Evolutionary conservation across 1,140 invertebrate species (phyloP).

Genomic region (Drosophila teissieri): DNA sequence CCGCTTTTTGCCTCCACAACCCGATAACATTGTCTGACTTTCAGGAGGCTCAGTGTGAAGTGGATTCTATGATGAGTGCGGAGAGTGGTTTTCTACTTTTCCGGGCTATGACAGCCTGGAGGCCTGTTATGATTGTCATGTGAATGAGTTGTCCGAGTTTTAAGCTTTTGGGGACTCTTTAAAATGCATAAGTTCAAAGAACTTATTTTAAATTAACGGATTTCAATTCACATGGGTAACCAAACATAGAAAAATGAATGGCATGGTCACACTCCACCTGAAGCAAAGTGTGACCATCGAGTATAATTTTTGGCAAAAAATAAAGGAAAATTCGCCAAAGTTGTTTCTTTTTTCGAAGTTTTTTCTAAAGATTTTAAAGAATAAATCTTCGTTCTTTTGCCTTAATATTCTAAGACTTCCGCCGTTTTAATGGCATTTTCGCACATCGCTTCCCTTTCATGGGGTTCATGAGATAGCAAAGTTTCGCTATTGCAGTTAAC

Average conservation of each 20-base stretch:
- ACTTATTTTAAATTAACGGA: no score
- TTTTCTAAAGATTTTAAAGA: no score
- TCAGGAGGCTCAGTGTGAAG: conserved; percentile 43
- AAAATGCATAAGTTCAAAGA: neutral
- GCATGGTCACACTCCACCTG: neutral
- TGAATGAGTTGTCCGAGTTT: conserved; percentile 58
- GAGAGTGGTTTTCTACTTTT: conserved; percentile 32
- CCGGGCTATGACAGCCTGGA: conserved; percentile 34
- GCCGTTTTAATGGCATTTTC: conserved; percentile 7
- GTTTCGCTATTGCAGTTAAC: conserved; percentile 28
- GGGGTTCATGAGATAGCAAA: conserved; percentile 27
- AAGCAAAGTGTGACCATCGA: neutral
- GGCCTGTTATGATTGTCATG: conserved; percentile 73
- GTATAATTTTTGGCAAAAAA: neutral
- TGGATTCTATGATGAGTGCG: conserved; percentile 47
- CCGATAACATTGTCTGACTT: conserved; percentile 72
- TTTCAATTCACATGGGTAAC: no score
- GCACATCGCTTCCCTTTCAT: conserved; percentile 2
- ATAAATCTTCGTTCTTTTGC: no score
- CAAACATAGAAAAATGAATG: no score
- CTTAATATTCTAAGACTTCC: neutral
- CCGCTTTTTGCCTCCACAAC: conserved; percentile 24
- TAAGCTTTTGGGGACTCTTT: conserved; percentile 9
- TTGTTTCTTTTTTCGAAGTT: no score
- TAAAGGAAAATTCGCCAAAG: neutral